These are phyloP conservation scores for Caenorhabditis sp. DNA, from an alignment of 2,888 invertebrate species.

Conservation along the genomic window DNA sequence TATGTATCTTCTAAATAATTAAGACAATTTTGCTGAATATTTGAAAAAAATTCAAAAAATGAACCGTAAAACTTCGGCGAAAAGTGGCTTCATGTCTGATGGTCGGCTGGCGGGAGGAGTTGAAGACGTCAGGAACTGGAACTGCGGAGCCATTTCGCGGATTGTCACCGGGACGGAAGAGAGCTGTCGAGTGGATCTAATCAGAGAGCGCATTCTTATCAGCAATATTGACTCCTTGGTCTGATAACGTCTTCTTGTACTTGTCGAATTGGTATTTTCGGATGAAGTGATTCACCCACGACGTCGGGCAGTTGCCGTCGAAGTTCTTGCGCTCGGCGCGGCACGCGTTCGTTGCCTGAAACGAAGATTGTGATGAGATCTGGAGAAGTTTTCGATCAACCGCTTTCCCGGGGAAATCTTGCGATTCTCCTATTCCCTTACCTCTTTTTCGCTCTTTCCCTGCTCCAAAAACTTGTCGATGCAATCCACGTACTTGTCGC, in stretches of 20 bases:
- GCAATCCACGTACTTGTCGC: constrained; percentile 64
- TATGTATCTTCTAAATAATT: no score
- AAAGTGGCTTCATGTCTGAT: neutral
- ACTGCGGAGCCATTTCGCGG: constrained; percentile 39
- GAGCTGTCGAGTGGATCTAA: constrained; percentile 12
- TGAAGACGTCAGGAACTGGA: constrained; percentile 8
- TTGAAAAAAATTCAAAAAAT: neutral
- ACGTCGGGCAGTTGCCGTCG: constrained; percentile 67
- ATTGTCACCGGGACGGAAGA: neutral
- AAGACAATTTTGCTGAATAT: no score
- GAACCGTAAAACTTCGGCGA: constrained; percentile 61
- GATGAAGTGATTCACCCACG: constrained; percentile 79
- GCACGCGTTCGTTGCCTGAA: constrained; percentile 60
- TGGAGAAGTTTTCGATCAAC: no score
- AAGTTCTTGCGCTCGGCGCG: constrained; percentile 59
- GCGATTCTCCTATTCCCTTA: no score
- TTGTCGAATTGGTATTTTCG: constrained; percentile 79
- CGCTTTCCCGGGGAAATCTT: no score
- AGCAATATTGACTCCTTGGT: constrained; percentile 74
- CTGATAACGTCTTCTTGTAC: constrained; percentile 75
- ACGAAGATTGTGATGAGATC: no score
- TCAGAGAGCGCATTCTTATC: constrained; percentile 72
- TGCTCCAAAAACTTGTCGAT: constrained; percentile 53
- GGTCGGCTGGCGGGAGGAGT: neutral
- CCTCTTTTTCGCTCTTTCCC: constrained; percentile 66